Evolutionary conservation across 2,797 vertebrate genomes (phyloP).

Genomic region (Apogon hyalosoma): DNA sequence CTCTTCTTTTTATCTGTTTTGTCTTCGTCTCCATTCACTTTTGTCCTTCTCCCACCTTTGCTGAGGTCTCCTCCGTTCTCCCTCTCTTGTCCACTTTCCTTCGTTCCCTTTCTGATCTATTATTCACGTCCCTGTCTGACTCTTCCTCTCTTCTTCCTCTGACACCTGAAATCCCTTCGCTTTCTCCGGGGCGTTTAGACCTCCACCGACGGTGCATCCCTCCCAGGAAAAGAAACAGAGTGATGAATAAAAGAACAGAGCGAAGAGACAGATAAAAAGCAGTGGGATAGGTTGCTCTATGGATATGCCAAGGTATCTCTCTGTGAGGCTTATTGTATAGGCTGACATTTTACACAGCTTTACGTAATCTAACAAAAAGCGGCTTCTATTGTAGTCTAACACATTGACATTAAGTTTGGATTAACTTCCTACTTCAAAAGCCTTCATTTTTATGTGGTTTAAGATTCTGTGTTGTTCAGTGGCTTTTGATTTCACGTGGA

Average conservation of each 20-base stretch:
- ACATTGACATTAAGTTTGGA: not conserved
- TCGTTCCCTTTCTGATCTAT: conserved; percentile 67
- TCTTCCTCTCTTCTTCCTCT: conserved; percentile 49
- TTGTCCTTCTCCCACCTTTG: conserved; percentile 40
- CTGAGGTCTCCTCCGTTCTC: conserved; percentile 28
- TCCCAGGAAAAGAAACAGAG: conserved; percentile 56
- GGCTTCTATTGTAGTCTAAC: not conserved
- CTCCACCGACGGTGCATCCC: conserved; percentile 50
- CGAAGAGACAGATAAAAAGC: conserved; percentile 63
- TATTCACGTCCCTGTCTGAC: conserved; percentile 68
- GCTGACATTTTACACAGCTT: conserved; percentile 56
- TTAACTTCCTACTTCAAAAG: no score
- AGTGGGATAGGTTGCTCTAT: conserved; percentile 46
- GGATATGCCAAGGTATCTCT: conserved; percentile 51
- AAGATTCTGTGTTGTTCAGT: not conserved
- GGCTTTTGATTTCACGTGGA: not conserved
- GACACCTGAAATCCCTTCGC: conserved; percentile 69
- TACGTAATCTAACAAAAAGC: conserved; percentile 18
- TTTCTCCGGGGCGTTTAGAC: conserved; percentile 58
- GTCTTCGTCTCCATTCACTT: conserved; percentile 22
- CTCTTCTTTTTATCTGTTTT: conserved; percentile 41
- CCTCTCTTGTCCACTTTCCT: conserved; percentile 30
- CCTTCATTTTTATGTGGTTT: not conserved
- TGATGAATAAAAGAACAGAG: conserved; percentile 75
- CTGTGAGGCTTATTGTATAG: conserved; percentile 27